Conservation (phyloP, 2,113 vertebrate genomes). For the Podarcis raffonei region DNA sequence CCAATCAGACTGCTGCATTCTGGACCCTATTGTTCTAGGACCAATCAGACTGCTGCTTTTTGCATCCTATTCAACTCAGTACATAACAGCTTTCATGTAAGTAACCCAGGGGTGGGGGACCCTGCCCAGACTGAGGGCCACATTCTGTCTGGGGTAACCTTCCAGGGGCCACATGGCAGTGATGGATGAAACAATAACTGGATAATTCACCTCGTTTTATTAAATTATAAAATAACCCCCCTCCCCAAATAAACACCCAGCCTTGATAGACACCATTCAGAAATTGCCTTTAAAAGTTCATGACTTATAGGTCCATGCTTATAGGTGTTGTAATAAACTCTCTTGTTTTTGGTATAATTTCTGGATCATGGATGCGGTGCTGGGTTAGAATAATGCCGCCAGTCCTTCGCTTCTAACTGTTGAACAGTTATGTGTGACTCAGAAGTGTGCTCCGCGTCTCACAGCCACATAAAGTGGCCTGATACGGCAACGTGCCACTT, state of each 20-base stretch:
- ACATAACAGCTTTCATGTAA: not conserved
- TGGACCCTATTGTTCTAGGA: too few species aligned
- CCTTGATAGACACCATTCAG: not conserved
- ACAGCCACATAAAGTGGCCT: not conserved
- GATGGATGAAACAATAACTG: not conserved
- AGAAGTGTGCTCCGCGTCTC: not conserved
- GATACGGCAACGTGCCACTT: too few species aligned
- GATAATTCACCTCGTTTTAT: not conserved
- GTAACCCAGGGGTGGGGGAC: too few species aligned
- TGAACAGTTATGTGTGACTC: not conserved
- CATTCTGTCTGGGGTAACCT: too few species aligned
- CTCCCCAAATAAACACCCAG: not conserved
- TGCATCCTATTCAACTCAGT: too few species aligned
- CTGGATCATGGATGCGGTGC: not conserved
- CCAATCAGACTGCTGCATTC: too few species aligned
- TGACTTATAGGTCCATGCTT: not conserved
- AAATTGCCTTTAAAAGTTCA: not conserved
- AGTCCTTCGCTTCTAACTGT: not conserved
- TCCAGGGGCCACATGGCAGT: too few species aligned
- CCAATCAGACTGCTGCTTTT: too few species aligned
- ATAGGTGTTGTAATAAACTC: not conserved
- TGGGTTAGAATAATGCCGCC: not conserved
- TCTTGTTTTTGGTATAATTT: not conserved
- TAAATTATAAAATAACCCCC: not conserved
- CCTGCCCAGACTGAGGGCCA: too few species aligned